Evolutionary conservation across 2,888 invertebrate species (phyloP), one percentile per base, ranked within the genome.

Genomic region (Caenorhabditis sp.): DNA sequence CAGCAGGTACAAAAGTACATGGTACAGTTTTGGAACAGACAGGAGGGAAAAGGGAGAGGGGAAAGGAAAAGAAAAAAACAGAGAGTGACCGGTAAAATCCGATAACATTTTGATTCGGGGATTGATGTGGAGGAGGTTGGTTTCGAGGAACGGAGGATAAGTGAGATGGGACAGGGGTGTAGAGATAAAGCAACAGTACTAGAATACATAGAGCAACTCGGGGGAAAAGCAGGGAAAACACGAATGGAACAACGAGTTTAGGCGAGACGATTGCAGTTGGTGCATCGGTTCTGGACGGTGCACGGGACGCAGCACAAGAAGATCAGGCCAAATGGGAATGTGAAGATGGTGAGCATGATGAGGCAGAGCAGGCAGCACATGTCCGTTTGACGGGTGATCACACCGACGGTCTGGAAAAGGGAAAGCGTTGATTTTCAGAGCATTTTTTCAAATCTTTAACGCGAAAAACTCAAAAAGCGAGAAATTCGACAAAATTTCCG

Each of bases 291-390:
- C 18, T 84, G 85, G 32, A 86, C 86, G 11, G 89, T 87, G 80
- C 89, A 89, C 20, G 89, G 89, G 24, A 90, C 81, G 74, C 89
- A 89, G 71, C 87, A 89, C 8, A 90, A 82, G 74, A 90, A 87
- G 55, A 90, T 70, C 11, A 90, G 83, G 9, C 90, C 90, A 71
- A 90, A 83, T 50, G 90, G 90, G 82, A 90, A 90, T 6, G 89
- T 90, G 82, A 88, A 89, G 69, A 90, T 89, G 51, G 89, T 85
- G 8, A 90, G 80, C 55, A 90, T 72, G 51, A 90, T 86, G 51
- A 90, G 85, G 56, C 89, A 89, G 13, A 90, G 62, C 53, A 90
- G 79, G 60, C 89, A 90, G 81, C 90, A 90, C 65, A 86, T 72
- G 69, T 90, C 90, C 22, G 88, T 88, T 67, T 89, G 87, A 53